Conservation (phyloP, 1,140 invertebrate species). For the Dreissena rostriformis region DNA sequence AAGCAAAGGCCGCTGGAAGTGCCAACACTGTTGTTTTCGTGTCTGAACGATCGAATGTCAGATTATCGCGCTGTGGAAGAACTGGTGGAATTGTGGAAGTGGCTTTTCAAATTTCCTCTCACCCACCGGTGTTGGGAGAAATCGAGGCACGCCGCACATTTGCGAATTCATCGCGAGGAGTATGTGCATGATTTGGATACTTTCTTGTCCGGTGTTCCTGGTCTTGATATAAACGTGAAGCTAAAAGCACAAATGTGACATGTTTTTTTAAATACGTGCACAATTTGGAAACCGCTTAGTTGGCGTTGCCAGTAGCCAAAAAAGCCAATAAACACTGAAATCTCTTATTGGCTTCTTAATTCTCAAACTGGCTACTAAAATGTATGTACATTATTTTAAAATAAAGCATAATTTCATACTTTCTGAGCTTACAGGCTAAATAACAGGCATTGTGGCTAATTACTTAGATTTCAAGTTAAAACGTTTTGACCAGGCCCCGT, state of each 20-base stretch:
- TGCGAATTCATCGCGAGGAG: slow-evolving; percentile 19
- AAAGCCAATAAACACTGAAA: too few relatives aligned
- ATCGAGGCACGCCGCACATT: slow-evolving; percentile 44
- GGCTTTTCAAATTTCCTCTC: slow-evolving; percentile 27
- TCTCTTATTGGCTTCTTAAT: too few relatives aligned
- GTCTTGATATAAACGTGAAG: background rate
- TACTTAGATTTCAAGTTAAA: too few relatives aligned
- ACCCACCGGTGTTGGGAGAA: slow-evolving; percentile 25
- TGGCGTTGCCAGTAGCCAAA: too few relatives aligned
- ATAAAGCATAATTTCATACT: too few relatives aligned
- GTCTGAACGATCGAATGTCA: slow-evolving; percentile 46
- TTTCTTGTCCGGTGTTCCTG: slow-evolving; percentile 19
- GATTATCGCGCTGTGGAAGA: slow-evolving; percentile 8
- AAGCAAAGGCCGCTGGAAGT: slow-evolving; percentile 43
- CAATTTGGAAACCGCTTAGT: too few relatives aligned
- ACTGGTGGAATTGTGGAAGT: slow-evolving; percentile 2
- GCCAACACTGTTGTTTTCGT: slow-evolving; percentile 39
- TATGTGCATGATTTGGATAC: background rate
- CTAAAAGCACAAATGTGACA: background rate
- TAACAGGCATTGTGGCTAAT: too few relatives aligned
- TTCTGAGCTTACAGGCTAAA: too few relatives aligned
- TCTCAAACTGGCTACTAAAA: too few relatives aligned
- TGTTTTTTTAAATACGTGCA: background rate
- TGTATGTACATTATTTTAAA: too few relatives aligned
- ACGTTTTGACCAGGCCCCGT: too few relatives aligned